Percentiles rank a stretch among this genome's conserved stretches.
These are phyloP conservation scores for Sebastes matsubarae DNA, from an alignment of 2,797 vertebrate genomes.

Conservation along the genomic window DNA sequence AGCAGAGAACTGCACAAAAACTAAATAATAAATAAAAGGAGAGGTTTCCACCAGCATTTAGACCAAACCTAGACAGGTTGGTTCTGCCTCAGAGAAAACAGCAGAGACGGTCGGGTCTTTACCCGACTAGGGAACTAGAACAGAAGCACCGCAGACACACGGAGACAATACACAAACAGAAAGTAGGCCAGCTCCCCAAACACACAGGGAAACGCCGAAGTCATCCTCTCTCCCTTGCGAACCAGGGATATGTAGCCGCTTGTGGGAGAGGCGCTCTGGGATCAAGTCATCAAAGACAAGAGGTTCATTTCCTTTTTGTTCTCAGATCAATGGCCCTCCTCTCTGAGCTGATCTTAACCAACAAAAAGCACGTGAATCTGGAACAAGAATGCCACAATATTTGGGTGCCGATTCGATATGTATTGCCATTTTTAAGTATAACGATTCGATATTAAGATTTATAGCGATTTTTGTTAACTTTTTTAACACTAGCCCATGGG, in stretches of 20 bases:
- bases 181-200: slow-evolving; percentile 58
- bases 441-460: fast-evolving
- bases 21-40: slow-evolving; percentile 25
- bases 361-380: fast-evolving
- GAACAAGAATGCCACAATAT: background rate
- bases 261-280: background rate
- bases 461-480: fast-evolving
- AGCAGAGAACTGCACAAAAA: slow-evolving; percentile 16
- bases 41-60: background rate
- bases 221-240: slow-evolving; percentile 6
- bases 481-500: too few species aligned
- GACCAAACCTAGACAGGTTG: background rate
- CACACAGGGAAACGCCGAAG: slow-evolving; percentile 33
- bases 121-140: slow-evolving; percentile 14
- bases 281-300: background rate
- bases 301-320: slow-evolving; percentile 2
- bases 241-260: background rate
- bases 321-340: background rate
- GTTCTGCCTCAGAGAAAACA: slow-evolving; percentile 21
- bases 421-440: too few species aligned
- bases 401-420: too few species aligned
- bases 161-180: slow-evolving; percentile 58
- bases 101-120: background rate
- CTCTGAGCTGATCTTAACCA: background rate
- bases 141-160: slow-evolving; percentile 16